A percentile compares a stretch with the other conserved stretches of the same genome.
Evolutionary conservation across 1,140 invertebrate genomes (phyloP).

Genomic region (Magallana ariakensis): DNA sequence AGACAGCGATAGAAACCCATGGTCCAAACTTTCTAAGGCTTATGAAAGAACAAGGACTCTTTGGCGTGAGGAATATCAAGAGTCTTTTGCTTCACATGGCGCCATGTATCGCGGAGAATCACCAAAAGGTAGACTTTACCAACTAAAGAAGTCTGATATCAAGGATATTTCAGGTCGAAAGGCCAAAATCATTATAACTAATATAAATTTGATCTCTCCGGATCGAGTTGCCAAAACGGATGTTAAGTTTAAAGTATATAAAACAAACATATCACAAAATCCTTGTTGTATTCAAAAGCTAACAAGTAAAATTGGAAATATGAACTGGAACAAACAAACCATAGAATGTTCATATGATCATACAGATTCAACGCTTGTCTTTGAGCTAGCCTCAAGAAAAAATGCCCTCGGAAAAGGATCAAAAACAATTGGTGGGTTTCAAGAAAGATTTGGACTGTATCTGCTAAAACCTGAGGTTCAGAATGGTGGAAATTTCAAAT

Average conservation of each 20-base stretch:
- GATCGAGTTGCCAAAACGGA: slow-evolving; percentile 39
- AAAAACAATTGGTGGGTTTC: not conserved
- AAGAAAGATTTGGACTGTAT: not conserved
- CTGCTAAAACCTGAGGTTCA: not conserved
- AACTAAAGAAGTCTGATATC: slow-evolving; percentile 25
- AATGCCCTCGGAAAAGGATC: not conserved
- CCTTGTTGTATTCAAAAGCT: not conserved
- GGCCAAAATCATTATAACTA: not conserved
- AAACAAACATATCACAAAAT: not conserved
- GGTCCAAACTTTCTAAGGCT: slow-evolving; percentile 74
- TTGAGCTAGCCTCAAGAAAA: not conserved
- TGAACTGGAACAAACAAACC: not conserved
- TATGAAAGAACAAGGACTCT: slow-evolving; percentile 68
- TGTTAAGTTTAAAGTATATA: slow-evolving; percentile 51
- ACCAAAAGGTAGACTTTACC: slow-evolving; percentile 56
- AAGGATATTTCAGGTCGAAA: not conserved
- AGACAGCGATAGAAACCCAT: slow-evolving; percentile 77
- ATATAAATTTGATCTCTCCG: not conserved
- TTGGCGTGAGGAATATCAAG: slow-evolving; percentile 71
- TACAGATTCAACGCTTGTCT: not conserved
- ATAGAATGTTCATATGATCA: not conserved
- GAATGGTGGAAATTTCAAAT: not conserved
- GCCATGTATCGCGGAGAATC: slow-evolving; percentile 77
- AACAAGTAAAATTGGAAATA: not conserved
- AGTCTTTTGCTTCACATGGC: slow-evolving; percentile 71